Base-by-base conservation (phyloP, 2,113 vertebrate species). In the Dromiciops gliroides region DNA sequence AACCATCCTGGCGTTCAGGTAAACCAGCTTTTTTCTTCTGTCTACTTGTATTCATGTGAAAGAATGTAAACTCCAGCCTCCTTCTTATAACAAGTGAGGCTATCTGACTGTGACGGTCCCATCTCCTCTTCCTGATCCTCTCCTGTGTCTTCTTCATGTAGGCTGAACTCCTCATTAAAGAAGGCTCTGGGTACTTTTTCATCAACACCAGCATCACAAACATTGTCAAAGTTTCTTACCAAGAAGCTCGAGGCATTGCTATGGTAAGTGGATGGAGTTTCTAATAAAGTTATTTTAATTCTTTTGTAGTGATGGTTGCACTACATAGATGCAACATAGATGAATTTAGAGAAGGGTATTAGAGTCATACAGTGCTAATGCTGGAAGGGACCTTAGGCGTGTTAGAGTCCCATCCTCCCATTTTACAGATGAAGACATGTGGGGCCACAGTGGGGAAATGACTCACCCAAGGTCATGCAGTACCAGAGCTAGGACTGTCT, bases 111-210 rank as follows among this genome's bases (percentile, higher is more conserved):
- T 26, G 16, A 37, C 3, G 26, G 89, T 48, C 12, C 22, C 44
- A 89, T 48, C 47, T 89, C 0, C 9, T 8, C 28, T 31, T 90
- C 67, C 92, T 3, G 53, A 49, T n/a, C 92, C 93, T 28, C n/a
- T 50, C 22, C 9, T 56, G 1, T 14, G 89, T 92, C 94, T 93
- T 53, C 91, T 0, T 91, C 95, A 96, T 96, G 37, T 97, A 99
- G 99, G 98, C 97, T 0, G 99, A 99, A 91, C 98, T 99, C 60
- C 95, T 96, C 11, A 98, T 99, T 95, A 98, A 90, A 67, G 99
- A 99, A 95, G 99, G 99, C 51, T 99, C 99, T 0, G 99, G 99
- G 1, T 99, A 99, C 98, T 99, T 99, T 98, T 99, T 99, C 94
- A 97, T 99, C 97, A 99, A 99, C 94, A 98, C 99, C 51, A 99